A percentile compares a stretch with the other conserved stretches of the same genome.
Evolutionary conservation across 2,797 vertebrate species (phyloP).

Genomic region (Lateolabrax maculatus): DNA sequence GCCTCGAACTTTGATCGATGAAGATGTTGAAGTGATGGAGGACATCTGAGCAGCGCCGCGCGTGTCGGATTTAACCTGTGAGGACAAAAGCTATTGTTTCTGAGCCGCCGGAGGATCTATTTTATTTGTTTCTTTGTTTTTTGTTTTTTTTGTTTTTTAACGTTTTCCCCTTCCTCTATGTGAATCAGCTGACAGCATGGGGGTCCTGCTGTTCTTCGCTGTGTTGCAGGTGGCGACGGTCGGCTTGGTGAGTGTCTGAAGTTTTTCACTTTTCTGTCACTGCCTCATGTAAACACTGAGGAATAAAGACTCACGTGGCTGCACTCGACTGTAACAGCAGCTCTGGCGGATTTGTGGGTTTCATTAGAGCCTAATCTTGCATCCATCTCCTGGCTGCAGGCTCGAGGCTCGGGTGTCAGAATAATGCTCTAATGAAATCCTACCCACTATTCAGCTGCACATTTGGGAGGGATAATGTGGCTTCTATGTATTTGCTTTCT

Average conservation of each 20-base stretch:
- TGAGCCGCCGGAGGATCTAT: conserved; percentile 51
- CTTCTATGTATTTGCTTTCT: neutral
- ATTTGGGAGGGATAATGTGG: neutral
- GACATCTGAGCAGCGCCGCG: conserved; percentile 14
- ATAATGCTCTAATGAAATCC: neutral
- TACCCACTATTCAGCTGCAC: neutral
- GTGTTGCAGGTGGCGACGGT: conserved; percentile 67
- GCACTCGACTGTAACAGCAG: neutral
- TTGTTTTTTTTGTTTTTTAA: neutral
- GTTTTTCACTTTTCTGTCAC: neutral
- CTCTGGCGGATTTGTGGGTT: conserved; percentile 22
- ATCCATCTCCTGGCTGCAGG: neutral
- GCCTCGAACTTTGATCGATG: conserved; percentile 51
- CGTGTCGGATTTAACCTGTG: conserved; percentile 61
- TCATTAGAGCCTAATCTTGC: neutral
- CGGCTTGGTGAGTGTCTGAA: conserved; percentile 75
- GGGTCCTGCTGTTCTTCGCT: conserved; percentile 71
- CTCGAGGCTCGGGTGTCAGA: neutral
- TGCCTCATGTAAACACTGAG: conserved; percentile 29
- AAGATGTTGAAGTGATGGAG: conserved; percentile 59
- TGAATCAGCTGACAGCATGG: conserved; percentile 76
- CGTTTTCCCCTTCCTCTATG: conserved; percentile 26
- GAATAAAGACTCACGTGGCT: conserved; percentile 45
- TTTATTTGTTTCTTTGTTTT: conserved; percentile 25
- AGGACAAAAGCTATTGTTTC: conserved; percentile 59